These are phyloP conservation scores for Netelia fuscicornis DNA, from an alignment of 2,888 invertebrate genomes.

Conservation along the genomic window DNA sequence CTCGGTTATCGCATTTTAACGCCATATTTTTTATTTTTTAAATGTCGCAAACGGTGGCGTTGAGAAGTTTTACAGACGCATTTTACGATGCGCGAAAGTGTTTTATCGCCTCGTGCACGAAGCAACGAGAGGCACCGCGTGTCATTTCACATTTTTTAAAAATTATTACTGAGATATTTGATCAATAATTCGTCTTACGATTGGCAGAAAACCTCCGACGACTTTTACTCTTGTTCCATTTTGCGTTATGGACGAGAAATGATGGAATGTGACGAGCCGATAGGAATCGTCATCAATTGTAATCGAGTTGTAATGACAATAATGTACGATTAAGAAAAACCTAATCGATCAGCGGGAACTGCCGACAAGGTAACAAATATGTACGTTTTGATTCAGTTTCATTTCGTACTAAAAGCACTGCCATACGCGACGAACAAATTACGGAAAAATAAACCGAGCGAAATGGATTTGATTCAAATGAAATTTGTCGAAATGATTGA, in stretches of 20 bases:
- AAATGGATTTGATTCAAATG: too few relatives aligned
- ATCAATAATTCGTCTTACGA: slow-evolving; percentile 16
- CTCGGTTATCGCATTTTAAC: neutral
- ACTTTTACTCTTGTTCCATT: slow-evolving; percentile 34
- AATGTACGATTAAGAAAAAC: neutral
- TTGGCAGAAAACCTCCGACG: neutral
- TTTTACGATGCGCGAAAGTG: neutral
- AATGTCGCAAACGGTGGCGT: neutral
- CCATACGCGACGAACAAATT: too few relatives aligned
- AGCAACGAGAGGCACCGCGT: neutral
- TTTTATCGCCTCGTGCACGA: slow-evolving; percentile 15
- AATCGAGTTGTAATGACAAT: neutral
- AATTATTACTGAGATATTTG: neutral
- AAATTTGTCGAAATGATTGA: too few relatives aligned
- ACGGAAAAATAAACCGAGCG: too few relatives aligned
- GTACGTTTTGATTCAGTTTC: too few relatives aligned
- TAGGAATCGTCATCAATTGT: neutral
- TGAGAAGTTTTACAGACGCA: slow-evolving; percentile 3
- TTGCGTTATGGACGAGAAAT: slow-evolving; percentile 1
- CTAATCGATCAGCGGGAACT: too few relatives aligned
- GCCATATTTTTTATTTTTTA: neutral
- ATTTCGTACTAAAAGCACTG: too few relatives aligned
- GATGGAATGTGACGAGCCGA: slow-evolving; percentile 11
- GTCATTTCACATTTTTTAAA: slow-evolving; percentile 21
- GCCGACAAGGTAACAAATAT: too few relatives aligned